Conservation (phyloP, 2,113 vertebrate genomes). For the Morone saxatilis region DNA sequence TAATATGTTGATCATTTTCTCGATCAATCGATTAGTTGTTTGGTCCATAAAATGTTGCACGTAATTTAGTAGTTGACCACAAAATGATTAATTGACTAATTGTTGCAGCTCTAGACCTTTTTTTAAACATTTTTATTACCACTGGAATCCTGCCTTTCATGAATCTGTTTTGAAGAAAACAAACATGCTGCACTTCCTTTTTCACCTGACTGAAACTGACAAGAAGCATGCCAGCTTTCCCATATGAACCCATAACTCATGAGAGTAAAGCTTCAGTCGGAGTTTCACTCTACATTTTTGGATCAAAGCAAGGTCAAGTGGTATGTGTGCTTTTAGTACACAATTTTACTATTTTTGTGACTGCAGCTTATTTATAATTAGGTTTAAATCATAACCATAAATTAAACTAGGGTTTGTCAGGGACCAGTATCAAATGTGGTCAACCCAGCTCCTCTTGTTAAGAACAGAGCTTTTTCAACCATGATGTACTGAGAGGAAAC, state of each 20-base stretch:
- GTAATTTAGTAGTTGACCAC: too few species aligned
- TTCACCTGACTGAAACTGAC: neutral
- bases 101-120: too few species aligned
- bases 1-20: too few species aligned
- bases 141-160: conserved; percentile 3
- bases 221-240: neutral
- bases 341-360: too few species aligned
- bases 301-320: neutral
- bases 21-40: too few species aligned
- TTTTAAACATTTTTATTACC: neutral
- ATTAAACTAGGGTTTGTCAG: neutral
- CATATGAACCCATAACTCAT: neutral
- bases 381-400: too few species aligned
- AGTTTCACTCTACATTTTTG: neutral
- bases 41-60: too few species aligned
- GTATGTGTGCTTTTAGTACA: too few species aligned
- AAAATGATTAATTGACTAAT: too few species aligned
- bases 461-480: neutral
- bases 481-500: neutral
- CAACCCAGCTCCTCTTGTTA: neutral
- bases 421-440: neutral
- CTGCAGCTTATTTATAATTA: too few species aligned
- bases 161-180: conserved; percentile 23
- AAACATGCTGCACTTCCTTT: neutral
- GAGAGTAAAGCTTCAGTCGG: neutral